Conservation (phyloP, 2,888 invertebrate genomes). For the Hedychridium roseum region DNA sequence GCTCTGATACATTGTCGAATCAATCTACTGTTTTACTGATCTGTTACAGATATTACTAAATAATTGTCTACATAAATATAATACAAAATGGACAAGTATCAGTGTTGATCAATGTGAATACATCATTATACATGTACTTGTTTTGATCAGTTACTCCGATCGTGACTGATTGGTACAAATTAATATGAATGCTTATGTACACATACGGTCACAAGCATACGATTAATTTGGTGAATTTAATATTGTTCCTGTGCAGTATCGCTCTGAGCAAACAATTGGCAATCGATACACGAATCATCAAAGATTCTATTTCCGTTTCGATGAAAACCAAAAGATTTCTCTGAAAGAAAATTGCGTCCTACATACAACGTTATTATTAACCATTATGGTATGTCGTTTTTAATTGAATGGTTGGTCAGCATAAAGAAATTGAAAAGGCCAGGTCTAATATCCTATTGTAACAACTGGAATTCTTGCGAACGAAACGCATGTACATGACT, state of each 20-base stretch:
- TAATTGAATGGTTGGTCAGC: too few relatives aligned
- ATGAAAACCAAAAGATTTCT: too few relatives aligned
- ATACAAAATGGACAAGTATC: slow-evolving; percentile 39
- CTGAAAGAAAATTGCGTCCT: too few relatives aligned
- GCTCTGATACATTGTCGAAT: slow-evolving; percentile 38
- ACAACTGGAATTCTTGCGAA: too few relatives aligned
- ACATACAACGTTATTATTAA: too few relatives aligned
- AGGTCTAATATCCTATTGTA: too few relatives aligned
- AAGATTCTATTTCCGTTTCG: too few relatives aligned
- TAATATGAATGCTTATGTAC: slow-evolving; percentile 25
- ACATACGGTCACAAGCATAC: slow-evolving; percentile 22
- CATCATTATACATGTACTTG: slow-evolving; percentile 31
- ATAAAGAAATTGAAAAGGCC: too few relatives aligned
- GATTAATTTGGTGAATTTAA: slow-evolving; percentile 37
- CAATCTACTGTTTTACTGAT: slow-evolving; percentile 26
- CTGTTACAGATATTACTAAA: slow-evolving; percentile 38
- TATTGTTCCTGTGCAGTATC: slow-evolving; percentile 31
- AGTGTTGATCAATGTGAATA: slow-evolving; percentile 34
- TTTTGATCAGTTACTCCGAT: slow-evolving; percentile 24
- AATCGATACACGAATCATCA: too few relatives aligned
- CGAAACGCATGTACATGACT: too few relatives aligned
- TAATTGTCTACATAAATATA: slow-evolving; percentile 45
- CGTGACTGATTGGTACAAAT: slow-evolving; percentile 29
- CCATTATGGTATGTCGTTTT: too few relatives aligned
- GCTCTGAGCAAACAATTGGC: too few relatives aligned